Evolutionary conservation across 2,888 invertebrate species (phyloP).

Genomic region (Blera fallax): DNA sequence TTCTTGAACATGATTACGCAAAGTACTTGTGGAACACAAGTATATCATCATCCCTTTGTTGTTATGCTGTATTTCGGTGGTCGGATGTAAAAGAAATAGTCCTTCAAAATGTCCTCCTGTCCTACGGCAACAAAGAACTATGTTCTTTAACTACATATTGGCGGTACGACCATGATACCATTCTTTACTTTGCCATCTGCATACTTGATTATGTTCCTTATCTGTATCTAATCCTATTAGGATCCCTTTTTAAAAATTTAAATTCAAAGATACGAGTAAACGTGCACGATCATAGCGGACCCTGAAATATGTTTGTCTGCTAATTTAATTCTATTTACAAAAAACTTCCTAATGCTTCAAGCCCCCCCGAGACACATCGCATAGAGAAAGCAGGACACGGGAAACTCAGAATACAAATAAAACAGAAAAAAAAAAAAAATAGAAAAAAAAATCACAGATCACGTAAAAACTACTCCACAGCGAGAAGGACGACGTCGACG

Average conservation of each 20-base stretch:
- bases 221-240: conserved; percentile 3
- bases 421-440: conserved; percentile 1
- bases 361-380: background rate
- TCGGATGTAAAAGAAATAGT: no score
- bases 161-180: no score
- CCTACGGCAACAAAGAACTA: no score
- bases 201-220: background rate
- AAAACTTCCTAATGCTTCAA: conserved; percentile 19
- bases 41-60: no score
- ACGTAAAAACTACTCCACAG: conserved; percentile 23
- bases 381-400: conserved; percentile 11
- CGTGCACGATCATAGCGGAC: conserved; percentile 1
- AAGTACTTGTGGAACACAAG: no score
- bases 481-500: background rate
- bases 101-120: no score
- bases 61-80: no score
- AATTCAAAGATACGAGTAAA: conserved; percentile 24
- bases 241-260: background rate
- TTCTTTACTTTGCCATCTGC: no score
- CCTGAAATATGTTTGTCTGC: background rate
- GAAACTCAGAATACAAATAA: conserved; percentile 3
- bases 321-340: conserved; percentile 41
- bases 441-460: conserved; percentile 33
- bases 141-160: no score
- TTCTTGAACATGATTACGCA: no score